Conservation (phyloP, 2,797 vertebrate species). For the Euthynnus affinis region DNA sequence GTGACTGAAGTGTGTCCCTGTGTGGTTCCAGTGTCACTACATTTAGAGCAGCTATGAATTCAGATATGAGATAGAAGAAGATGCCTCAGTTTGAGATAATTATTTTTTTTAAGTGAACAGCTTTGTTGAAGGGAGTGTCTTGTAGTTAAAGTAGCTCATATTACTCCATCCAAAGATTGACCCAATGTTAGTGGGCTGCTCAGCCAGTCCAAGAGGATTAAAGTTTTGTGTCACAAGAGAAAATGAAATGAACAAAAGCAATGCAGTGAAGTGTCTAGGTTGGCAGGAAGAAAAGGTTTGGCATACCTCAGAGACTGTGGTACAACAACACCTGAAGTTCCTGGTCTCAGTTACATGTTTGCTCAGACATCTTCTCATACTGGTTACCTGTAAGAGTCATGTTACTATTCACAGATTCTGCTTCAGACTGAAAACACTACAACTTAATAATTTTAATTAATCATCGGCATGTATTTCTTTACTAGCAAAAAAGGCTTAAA, state of each 20-base stretch:
- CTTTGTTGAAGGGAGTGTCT: slow-evolving; percentile 2
- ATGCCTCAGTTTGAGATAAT: not conserved
- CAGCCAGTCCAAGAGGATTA: not conserved
- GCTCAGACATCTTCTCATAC: slow-evolving; percentile 39
- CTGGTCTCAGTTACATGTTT: slow-evolving; percentile 62
- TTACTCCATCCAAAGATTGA: not conserved
- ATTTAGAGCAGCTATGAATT: not conserved
- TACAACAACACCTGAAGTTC: slow-evolving; percentile 34
- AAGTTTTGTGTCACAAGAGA: not conserved
- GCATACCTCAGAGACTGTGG: not conserved
- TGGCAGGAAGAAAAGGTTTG: not conserved
- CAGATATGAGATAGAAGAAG: not conserved
- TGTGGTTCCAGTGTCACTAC: not conserved
- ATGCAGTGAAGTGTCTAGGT: not conserved
- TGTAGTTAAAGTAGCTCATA: not conserved
- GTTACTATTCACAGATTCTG: slow-evolving; percentile 60
- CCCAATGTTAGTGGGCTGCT: not conserved
- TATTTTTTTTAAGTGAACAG: not conserved
- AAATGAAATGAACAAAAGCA: not conserved
- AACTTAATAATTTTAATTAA: not conserved
- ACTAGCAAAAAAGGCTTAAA: not conserved
- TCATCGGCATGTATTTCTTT: not conserved
- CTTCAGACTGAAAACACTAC: not conserved
- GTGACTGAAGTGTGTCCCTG: not conserved
- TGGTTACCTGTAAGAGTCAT: slow-evolving; percentile 56